phyloP scores from a whole-genome alignment of 2,113 vertebrate species.

The Oreochromis spilurus region DNA sequence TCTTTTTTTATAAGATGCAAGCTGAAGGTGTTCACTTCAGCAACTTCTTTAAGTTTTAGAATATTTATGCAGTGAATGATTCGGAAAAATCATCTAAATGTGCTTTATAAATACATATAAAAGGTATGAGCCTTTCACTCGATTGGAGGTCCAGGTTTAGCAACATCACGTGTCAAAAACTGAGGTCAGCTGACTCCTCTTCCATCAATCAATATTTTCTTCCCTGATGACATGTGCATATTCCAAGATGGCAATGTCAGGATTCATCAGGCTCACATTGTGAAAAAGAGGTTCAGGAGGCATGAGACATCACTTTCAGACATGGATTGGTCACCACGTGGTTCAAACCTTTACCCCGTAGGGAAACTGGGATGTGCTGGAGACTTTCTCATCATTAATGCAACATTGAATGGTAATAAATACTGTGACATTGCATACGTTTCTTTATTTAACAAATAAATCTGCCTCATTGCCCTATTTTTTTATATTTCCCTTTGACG shows the following conservation, averaged over 20 bases:
- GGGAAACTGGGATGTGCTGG: no score
- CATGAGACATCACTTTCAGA: neutral
- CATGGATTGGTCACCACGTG: neutral
- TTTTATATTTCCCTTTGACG: rapidly evolving
- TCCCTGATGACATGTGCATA: neutral
- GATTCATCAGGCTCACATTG: neutral
- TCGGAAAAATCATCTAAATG: neutral
- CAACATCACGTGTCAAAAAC: neutral
- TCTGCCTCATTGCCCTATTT: neutral
- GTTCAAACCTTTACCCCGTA: neutral
- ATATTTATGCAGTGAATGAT: neutral
- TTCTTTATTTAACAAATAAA: neutral
- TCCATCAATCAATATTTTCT: neutral
- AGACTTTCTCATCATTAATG: neutral
- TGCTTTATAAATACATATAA: neutral
- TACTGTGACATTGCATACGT: neutral
- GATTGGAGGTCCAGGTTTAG: neutral
- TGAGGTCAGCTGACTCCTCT: neutral
- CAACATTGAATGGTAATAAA: neutral
- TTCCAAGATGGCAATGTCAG: neutral
- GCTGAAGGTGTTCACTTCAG: neutral
- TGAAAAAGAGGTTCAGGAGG: neutral
- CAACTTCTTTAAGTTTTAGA: neutral
- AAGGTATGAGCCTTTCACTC: neutral
- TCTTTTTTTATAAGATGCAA: neutral